Evolutionary conservation across 2,797 vertebrate species (phyloP).

Genomic region (Xyrichtys novacula): DNA sequence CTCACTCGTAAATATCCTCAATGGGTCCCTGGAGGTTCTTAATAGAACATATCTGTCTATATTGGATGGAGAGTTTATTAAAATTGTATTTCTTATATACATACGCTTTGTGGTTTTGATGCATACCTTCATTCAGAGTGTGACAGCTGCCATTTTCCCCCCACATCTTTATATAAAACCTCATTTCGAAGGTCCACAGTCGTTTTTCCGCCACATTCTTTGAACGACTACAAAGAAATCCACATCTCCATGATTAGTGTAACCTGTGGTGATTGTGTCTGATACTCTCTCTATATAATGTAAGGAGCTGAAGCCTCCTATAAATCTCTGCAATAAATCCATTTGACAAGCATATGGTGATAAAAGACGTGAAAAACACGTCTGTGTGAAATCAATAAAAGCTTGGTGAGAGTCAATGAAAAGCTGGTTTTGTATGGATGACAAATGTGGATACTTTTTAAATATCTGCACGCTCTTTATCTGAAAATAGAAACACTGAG

Average conservation of each 20-base stretch:
- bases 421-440: constrained; percentile 18
- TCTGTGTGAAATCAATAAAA: constrained; percentile 38
- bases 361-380: constrained; percentile 18
- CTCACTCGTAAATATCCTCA: constrained; percentile 55
- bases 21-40: constrained; percentile 48
- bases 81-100: constrained; percentile 71
- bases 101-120: constrained; percentile 38
- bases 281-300: constrained; percentile 15
- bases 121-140: constrained; percentile 23
- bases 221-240: constrained; percentile 3
- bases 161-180: constrained; percentile 10
- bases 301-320: constrained; percentile 18
- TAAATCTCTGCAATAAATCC: constrained; percentile 27
- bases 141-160: constrained; percentile 57
- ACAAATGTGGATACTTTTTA: background rate
- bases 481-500: background rate
- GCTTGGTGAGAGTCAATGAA: constrained; percentile 33
- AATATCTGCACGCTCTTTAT: background rate
- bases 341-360: constrained; percentile 18
- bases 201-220: background rate
- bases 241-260: constrained; percentile 6
- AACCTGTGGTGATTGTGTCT: constrained; percentile 18
- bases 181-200: constrained; percentile 13
- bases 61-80: constrained; percentile 73
- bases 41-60: constrained; percentile 75